A percentile compares a stretch with the other conserved stretches of the same genome.
Evolutionary conservation across 2,113 vertebrate species (phyloP).

Genomic region (Lethenteron reissneri): DNA sequence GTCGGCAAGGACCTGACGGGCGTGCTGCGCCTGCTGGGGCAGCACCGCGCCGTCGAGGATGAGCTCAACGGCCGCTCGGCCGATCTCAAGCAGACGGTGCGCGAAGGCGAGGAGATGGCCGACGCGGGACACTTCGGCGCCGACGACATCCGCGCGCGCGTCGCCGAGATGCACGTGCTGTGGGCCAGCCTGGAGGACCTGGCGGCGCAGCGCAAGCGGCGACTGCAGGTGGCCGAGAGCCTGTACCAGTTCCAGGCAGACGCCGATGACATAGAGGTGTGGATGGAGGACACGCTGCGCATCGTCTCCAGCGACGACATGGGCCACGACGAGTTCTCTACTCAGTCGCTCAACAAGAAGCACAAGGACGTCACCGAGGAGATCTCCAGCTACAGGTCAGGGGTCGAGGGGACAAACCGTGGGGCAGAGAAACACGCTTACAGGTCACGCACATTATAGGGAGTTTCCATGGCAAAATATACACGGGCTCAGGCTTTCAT

Average conservation of each 20-base stretch:
- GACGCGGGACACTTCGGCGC: conserved; percentile 55
- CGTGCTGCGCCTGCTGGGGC: conserved; percentile 53
- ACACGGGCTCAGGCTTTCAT: no score
- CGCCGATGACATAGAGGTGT: conserved; percentile 57
- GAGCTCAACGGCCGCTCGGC: conserved; percentile 65
- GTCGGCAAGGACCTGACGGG: conserved; percentile 68
- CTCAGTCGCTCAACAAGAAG: conserved; percentile 71
- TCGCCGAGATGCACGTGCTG: conserved; percentile 49
- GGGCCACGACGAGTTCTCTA: conserved; percentile 83
- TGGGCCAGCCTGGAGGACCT: conserved; percentile 66
- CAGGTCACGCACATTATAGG: no score
- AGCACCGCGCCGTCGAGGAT: conserved; percentile 68
- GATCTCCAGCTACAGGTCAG: conserved; percentile 40
- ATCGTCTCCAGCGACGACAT: conserved; percentile 70
- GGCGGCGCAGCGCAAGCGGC: conserved; percentile 41
- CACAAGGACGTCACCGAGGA: conserved; percentile 76
- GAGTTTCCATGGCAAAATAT: no score
- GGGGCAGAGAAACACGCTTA: no score
- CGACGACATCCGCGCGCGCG: conserved; percentile 53
- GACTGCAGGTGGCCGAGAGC: conserved; percentile 47
- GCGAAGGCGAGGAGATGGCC: conserved; percentile 66
- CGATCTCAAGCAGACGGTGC: conserved; percentile 57
- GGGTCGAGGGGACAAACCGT: background rate
- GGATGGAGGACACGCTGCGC: conserved; percentile 71
- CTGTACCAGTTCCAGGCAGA: conserved; percentile 80